phyloP scores from a whole-genome alignment of 2,113 vertebrate species.

The Myiozetetes cayanensis region DNA sequence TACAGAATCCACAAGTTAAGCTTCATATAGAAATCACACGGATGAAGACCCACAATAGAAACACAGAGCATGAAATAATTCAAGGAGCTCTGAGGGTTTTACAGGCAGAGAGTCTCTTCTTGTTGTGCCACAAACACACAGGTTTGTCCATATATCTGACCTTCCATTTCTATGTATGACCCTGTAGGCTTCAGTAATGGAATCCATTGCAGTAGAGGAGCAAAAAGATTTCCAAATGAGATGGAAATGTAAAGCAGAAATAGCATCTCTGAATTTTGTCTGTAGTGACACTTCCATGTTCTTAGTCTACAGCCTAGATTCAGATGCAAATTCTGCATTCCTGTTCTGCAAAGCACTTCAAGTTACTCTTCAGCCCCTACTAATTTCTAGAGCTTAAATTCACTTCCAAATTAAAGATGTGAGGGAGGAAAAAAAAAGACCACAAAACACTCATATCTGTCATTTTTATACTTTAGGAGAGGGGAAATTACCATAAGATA shows the following conservation, averaged over 20 bases:
- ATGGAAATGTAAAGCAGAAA: neutral
- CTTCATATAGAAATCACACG: neutral
- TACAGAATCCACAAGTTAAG: neutral
- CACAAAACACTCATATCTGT: neutral
- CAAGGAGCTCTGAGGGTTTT: neutral
- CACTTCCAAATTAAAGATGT: neutral
- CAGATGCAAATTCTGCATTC: neutral
- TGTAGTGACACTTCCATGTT: neutral
- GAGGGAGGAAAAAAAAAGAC: neutral
- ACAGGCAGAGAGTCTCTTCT: neutral
- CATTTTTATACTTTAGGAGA: neutral
- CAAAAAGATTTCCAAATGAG: neutral
- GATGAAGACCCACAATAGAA: neutral
- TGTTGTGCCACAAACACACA: neutral
- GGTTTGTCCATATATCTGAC: neutral
- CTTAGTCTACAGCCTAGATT: neutral
- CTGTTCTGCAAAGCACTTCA: neutral
- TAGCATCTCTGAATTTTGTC: neutral
- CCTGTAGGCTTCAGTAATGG: neutral
- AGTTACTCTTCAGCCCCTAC: neutral
- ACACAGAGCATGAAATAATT: neutral
- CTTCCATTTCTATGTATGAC: neutral
- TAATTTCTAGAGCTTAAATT: constrained; percentile 20
- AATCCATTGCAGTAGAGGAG: fast-evolving
- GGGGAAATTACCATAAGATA: neutral